A percentile compares a stretch with the other conserved stretches of the same genome.
Conservation (phyloP, 2,888 invertebrate species). For the Nemotelus pantherinus region DNA sequence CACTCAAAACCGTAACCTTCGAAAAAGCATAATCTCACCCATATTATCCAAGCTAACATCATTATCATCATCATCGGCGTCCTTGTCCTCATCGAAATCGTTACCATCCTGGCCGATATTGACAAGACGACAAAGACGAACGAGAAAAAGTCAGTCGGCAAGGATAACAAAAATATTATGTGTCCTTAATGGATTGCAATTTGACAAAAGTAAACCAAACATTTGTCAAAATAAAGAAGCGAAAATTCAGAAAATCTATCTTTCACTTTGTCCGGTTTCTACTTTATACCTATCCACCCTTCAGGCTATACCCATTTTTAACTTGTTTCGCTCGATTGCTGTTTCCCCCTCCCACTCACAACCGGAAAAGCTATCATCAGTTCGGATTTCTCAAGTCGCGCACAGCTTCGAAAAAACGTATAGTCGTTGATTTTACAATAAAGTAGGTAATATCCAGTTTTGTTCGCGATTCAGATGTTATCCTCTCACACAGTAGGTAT, state of each 20-base stretch:
- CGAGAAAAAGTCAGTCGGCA: background rate
- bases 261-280: background rate
- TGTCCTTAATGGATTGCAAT: constrained; percentile 45
- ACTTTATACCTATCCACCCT: no score
- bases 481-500: background rate
- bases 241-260: background rate
- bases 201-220: constrained; percentile 43
- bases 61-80: no score
- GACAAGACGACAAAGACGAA: no score
- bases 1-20: no score
- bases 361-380: background rate
- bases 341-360: no score
- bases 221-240: constrained; percentile 41
- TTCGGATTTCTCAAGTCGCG: background rate
- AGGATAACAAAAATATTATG: constrained; percentile 45
- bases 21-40: no score
- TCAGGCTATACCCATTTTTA: no score
- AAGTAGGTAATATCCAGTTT: no score
- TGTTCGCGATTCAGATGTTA: constrained; percentile 32
- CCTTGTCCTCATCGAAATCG: no score
- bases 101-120: no score
- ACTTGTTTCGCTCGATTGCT: no score
- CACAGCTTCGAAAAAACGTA: background rate
- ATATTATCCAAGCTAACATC: no score
- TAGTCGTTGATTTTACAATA: background rate